phyloP scores from a whole-genome alignment of 1,140 invertebrate species.

The Aplysia californica region DNA sequence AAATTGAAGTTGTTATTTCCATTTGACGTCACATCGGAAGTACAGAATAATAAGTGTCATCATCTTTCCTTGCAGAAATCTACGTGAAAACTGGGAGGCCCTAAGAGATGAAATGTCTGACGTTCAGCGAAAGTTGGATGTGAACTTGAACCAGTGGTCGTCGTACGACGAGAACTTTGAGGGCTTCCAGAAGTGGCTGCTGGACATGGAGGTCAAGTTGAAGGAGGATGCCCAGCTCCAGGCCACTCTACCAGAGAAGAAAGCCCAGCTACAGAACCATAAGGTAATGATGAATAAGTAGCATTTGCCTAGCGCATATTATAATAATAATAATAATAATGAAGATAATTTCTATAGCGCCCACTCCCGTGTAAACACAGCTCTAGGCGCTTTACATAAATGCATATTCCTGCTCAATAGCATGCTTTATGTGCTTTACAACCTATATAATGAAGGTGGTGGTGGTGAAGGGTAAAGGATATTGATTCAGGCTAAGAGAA shows the following conservation, averaged over 20 bases:
- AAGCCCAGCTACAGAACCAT: slow-evolving; percentile 93
- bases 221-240: slow-evolving; percentile 91
- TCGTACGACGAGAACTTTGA: slow-evolving; percentile 72
- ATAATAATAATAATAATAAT: background rate
- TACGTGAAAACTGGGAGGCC: slow-evolving; percentile 81
- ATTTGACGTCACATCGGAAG: too few relatives aligned
- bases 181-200: slow-evolving; percentile 91
- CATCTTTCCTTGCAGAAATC: slow-evolving; percentile 70
- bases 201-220: slow-evolving; percentile 91
- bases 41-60: too few relatives aligned
- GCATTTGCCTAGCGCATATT: background rate
- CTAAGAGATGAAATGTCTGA: slow-evolving; percentile 83
- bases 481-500: background rate
- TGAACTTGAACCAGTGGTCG: slow-evolving; percentile 77
- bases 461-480: background rate
- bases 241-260: slow-evolving; percentile 91
- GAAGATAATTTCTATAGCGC: too few relatives aligned
- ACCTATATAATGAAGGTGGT: background rate
- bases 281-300: slow-evolving; percentile 73
- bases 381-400: too few relatives aligned
- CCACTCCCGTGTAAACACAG: too few relatives aligned
- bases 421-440: too few relatives aligned
- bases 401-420: too few relatives aligned
- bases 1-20: too few relatives aligned
- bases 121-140: slow-evolving; percentile 84